Conservation (phyloP, 2,113 vertebrate species). For the Salminus brasiliensis region DNA sequence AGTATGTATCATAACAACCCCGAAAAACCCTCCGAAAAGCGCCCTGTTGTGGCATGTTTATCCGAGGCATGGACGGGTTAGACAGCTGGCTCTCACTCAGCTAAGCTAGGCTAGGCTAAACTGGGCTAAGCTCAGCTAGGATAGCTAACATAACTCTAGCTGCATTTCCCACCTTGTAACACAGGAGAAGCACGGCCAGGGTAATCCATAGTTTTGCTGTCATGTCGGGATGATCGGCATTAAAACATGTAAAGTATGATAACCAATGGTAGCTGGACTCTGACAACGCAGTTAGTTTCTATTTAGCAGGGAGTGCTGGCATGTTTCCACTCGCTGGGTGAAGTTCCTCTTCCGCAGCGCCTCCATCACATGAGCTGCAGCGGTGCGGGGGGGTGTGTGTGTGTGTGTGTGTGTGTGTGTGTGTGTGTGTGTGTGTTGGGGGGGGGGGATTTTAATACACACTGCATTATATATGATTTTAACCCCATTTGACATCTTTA, state of each 20-base stretch:
- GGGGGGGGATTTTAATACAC: too few species aligned
- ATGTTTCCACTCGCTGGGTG: not conserved
- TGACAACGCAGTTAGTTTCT: not conserved
- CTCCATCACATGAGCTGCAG: not conserved
- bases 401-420: too few species aligned
- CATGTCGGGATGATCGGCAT: slow-evolving; percentile 55
- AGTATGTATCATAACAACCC: too few species aligned
- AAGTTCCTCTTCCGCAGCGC: slow-evolving; percentile 37
- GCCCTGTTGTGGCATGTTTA: too few species aligned
- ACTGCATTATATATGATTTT: too few species aligned
- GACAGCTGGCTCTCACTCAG: too few species aligned
- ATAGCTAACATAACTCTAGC: not conserved
- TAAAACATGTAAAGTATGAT: not conserved
- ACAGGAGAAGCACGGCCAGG: slow-evolving; percentile 50
- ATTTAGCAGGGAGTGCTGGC: not conserved
- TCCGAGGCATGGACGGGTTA: too few species aligned
- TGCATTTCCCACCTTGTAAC: slow-evolving; percentile 58
- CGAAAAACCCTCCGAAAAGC: too few species aligned
- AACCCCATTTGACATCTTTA: too few species aligned
- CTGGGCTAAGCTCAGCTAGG: not conserved
- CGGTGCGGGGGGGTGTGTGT: too few species aligned
- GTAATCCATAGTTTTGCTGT: slow-evolving; percentile 34
- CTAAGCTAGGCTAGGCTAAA: not conserved
- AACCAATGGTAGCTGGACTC: not conserved
- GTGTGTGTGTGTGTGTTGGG: too few species aligned